Evolutionary conservation across 2,113 vertebrate species (phyloP).

Genomic region (Glaucomys volans): DNA sequence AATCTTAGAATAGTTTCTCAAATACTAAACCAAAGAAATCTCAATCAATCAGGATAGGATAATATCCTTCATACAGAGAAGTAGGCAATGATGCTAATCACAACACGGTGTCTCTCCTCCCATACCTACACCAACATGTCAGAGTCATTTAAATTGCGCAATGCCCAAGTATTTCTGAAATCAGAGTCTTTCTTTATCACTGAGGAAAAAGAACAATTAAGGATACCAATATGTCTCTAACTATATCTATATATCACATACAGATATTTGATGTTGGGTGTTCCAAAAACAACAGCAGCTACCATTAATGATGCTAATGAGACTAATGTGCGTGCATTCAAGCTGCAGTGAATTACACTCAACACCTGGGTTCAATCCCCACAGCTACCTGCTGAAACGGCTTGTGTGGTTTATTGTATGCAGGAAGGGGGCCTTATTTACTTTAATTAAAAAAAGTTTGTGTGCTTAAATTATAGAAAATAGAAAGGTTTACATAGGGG

Average conservation of each 20-base stretch:
- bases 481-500: background rate
- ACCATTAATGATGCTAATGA: background rate
- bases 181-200: background rate
- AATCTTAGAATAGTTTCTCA: background rate
- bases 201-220: background rate
- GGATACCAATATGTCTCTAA: background rate
- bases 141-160: background rate
- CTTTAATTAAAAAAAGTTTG: background rate
- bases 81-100: background rate
- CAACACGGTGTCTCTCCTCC: background rate
- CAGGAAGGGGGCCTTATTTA: background rate
- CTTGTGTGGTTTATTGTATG: background rate
- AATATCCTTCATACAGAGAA: background rate
- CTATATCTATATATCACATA: background rate
- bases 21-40: background rate
- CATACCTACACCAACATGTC: background rate
- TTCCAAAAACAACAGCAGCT: background rate
- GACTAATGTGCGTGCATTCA: background rate
- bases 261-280: background rate
- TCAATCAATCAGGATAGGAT: background rate
- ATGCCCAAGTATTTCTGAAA: background rate
- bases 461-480: conserved; percentile 8
- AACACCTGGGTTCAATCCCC: background rate
- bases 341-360: background rate
- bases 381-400: background rate